Evolutionary conservation across 2,113 vertebrate genomes (phyloP).

Genomic region (Rallus limicola): DNA sequence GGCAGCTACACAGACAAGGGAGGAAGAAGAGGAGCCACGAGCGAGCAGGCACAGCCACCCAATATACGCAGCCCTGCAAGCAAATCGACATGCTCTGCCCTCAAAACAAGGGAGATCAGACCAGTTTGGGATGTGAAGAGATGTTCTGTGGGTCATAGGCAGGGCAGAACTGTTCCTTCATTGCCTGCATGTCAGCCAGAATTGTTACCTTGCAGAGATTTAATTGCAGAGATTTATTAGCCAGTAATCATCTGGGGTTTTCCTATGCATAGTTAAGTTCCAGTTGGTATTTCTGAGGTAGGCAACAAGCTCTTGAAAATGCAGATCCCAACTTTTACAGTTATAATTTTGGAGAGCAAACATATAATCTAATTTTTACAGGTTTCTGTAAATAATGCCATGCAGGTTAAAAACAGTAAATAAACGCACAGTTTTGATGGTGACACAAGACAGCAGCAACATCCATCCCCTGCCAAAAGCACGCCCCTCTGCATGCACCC

Average conservation of each 20-base stretch:
- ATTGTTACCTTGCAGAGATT: neutral
- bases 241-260: neutral
- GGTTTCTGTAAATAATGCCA: neutral
- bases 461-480: neutral
- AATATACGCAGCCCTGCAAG: neutral
- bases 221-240: neutral
- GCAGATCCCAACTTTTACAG: neutral
- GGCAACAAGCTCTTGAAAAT: neutral
- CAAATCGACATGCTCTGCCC: neutral
- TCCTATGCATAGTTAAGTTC: neutral
- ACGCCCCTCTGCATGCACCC: too few relatives aligned
- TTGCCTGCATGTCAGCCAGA: neutral
- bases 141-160: neutral
- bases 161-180: neutral
- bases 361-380: neutral
- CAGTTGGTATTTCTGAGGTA: neutral
- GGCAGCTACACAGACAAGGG: rapidly evolving
- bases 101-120: neutral
- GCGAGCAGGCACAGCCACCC: neutral
- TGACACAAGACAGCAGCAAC: neutral
- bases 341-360: neutral
- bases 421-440: neutral
- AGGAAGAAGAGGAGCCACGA: neutral
- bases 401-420: neutral
- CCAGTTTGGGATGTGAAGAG: neutral